Evolutionary conservation across 2,888 invertebrate species (phyloP), one percentile per base, ranked within the genome.

Genomic region (Tiphia femorata): DNA sequence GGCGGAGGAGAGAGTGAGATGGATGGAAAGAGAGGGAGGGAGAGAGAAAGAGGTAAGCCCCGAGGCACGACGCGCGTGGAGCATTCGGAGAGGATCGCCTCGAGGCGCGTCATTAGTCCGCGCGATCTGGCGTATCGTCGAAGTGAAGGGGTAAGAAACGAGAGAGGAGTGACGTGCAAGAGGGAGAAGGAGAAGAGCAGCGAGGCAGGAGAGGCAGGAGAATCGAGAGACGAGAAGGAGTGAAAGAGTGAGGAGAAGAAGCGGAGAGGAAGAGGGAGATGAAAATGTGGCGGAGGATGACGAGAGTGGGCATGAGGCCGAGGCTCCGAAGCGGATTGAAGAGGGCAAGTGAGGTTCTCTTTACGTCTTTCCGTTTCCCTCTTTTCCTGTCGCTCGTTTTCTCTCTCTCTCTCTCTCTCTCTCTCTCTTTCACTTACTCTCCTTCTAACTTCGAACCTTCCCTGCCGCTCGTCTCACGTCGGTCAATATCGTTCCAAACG

Each of bases 91-190:
- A 56, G 56, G 57, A 60, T 62, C 47, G 62, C 64, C 58, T 44
- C 19, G 56, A 41, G 64, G 60, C 55, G 56, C 56, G 70, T 62
- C 64, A 69, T 70, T 70, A 70, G 67, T 53, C 55, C 67, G 70
- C 48, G 69, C 67, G 67, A 67, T 69, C 69, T 62, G 62, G 23
- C 55, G 62, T 70, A 62, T 64, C 64, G 60, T 37, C 49, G 51
- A 44, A 56, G 49, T 53, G 27, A n/a, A n/a, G n/a, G n/a, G n/a
- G n/a, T n/a, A 35, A 16, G 25, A 35, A 12, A 1, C n/a, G 8
- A 2, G 14, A 6, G 33, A 16, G 23, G 38, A 29, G 8, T n/a
- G 3, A 12, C 1, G 33, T 7, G n/a, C 16, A 30, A 14, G 42
- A 49, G 4, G 20, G 12, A 23, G 42, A 16, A 29, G 21, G n/a